Conservation (phyloP, 2,888 invertebrate genomes). For the Papilio elwesi region DNA sequence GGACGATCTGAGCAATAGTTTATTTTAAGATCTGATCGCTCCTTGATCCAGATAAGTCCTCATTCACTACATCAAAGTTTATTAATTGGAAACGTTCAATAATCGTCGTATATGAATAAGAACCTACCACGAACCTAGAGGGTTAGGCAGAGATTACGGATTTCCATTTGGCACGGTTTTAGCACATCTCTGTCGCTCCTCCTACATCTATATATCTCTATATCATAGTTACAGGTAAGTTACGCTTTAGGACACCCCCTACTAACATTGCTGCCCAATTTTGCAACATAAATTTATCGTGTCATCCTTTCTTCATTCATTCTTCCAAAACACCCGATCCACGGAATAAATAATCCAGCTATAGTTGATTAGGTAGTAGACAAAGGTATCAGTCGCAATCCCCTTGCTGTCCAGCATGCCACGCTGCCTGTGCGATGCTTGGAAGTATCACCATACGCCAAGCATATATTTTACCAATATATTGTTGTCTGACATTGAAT, state of each 20-base stretch:
- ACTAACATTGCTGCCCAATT: too few relatives aligned
- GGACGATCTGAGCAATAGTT: conserved; percentile 13
- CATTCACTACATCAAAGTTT: background rate
- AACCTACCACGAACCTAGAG: background rate
- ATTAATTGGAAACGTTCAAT: background rate
- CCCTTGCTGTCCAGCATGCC: conserved; percentile 26
- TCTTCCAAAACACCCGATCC: too few relatives aligned
- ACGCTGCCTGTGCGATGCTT: background rate
- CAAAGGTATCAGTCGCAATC: background rate
- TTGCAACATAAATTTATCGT: too few relatives aligned
- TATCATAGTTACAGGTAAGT: too few relatives aligned
- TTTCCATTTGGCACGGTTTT: background rate
- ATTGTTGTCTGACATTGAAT: background rate
- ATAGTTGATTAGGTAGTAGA: too few relatives aligned
- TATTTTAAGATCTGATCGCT: conserved; percentile 19
- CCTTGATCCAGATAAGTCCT: conserved; percentile 15
- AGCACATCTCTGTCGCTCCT: too few relatives aligned
- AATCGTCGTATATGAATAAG: background rate
- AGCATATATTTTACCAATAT: too few relatives aligned
- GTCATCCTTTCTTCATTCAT: too few relatives aligned
- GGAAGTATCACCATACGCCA: too few relatives aligned
- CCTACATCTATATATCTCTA: too few relatives aligned
- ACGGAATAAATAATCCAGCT: too few relatives aligned
- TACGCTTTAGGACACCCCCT: too few relatives aligned
- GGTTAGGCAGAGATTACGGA: background rate